Evolutionary conservation across 1,140 invertebrate species (phyloP).

Genomic region (Cotesia vestalis): DNA sequence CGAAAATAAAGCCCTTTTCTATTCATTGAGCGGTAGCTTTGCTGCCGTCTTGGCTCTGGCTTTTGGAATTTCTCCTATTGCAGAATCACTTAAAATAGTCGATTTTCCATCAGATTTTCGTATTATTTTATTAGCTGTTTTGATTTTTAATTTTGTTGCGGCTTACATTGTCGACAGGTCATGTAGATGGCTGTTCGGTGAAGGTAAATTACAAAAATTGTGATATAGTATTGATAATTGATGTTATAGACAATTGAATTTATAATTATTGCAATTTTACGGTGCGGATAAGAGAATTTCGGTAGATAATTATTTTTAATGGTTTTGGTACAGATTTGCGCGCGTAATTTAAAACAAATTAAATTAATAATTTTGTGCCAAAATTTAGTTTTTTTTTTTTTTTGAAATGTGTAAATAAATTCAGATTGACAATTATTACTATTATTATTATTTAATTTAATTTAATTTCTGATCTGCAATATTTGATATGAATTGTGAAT

Average conservation of each 20-base stretch:
- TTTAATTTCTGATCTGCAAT: too few species aligned
- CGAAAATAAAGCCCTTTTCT: constrained; percentile 92
- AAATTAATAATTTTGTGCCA: neutral
- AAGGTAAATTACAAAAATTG: constrained; percentile 69
- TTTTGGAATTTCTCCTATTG: constrained; percentile 81
- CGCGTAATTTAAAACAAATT: too few species aligned
- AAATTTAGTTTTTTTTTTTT: neutral
- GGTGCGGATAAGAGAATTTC: too few species aligned
- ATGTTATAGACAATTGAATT: neutral
- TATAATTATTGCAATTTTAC: neutral
- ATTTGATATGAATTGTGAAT: too few species aligned
- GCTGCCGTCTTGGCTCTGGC: constrained; percentile 79
- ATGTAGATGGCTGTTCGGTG: constrained; percentile 90
- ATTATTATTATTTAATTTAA: too few species aligned
- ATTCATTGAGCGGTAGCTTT: constrained; percentile 82
- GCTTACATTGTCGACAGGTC: constrained; percentile 85
- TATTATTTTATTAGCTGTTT: constrained; percentile 77
- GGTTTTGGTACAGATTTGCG: too few species aligned
- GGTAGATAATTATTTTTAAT: too few species aligned
- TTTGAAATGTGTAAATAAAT: too few species aligned
- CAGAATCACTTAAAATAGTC: constrained; percentile 87
- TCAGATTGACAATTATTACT: too few species aligned
- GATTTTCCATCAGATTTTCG: constrained; percentile 91
- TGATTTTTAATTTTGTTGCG: constrained; percentile 84
- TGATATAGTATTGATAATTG: constrained; percentile 45